phyloP scores from a whole-genome alignment of 2,888 invertebrate genomes.

The Euplexia lucipara region DNA sequence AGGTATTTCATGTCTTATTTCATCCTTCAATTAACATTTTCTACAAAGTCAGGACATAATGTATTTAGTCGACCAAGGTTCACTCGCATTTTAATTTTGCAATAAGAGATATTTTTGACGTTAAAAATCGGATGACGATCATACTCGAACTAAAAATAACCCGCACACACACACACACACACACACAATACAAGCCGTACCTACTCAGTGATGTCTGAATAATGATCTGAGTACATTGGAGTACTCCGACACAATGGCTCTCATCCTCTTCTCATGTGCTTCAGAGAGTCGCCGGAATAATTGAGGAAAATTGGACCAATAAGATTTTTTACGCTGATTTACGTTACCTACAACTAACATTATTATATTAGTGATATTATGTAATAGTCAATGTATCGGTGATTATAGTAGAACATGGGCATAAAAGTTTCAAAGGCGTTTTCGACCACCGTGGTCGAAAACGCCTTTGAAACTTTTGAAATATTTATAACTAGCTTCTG shows the following conservation, averaged over 20 bases:
- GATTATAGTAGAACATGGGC: neutral
- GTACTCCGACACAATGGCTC: conserved; percentile 45
- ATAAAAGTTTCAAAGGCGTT: neutral
- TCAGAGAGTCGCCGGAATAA: conserved; percentile 30
- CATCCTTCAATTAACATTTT: too few species aligned
- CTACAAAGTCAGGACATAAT: too few species aligned
- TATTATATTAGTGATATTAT: neutral
- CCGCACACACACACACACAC: neutral
- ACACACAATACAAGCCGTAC: neutral
- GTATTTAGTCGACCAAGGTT: too few species aligned
- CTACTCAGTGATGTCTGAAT: conserved; percentile 26
- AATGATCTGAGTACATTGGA: conserved; percentile 39
- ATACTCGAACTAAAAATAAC: conserved; percentile 11
- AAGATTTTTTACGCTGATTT: conserved; percentile 36
- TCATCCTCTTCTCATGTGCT: conserved; percentile 33
- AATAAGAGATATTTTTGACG: too few species aligned
- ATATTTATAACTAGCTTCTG: too few species aligned
- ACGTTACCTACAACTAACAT: conserved; percentile 1
- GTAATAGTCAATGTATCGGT: conserved; percentile 1
- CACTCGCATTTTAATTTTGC: too few species aligned
- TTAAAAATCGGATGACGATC: neutral
- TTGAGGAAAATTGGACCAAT: conserved; percentile 46
- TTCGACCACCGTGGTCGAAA: too few species aligned
- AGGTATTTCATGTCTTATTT: too few species aligned
- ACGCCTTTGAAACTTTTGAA: too few species aligned